Base-by-base conservation (phyloP, 2,888 invertebrate species). In the Homarus gammarus region DNA sequence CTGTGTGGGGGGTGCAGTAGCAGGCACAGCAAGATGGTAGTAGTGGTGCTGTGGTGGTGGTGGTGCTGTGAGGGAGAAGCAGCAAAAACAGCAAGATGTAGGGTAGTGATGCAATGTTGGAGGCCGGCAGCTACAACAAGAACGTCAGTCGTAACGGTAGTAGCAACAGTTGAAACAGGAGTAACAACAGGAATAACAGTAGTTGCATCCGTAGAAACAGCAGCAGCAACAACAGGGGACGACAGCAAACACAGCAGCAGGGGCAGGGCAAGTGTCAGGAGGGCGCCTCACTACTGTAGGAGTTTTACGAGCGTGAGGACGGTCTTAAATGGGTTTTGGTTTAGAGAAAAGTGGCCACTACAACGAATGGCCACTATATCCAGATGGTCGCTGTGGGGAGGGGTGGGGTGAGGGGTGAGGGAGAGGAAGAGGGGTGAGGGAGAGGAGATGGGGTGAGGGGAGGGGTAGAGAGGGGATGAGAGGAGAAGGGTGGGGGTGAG, bases 271-370 rank as follows among this genome's bases (percentile, higher is more conserved):
- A 18, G 56, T 10, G 70, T 31, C 10, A 36, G 15, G 70, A 36
- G 70, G 15, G 2, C 27, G 31, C 70, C 31, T 15, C 31, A 36
- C 8, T 31, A 31, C 8, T 27, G 72, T 22, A 10, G 31, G 72
- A 38, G 36, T 72, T 72, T 72, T 72, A 72, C 38, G 5, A 8
- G 36, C 33, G 33, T 15, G 72, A 22, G 72, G 72, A 72, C 36
- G 72, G 72, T 38, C 38, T 33, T 72, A 33, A 72, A 72, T 72
- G 72, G 36, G 72, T 72, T 72, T 72, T 72, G 72, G 72, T 72
- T 72, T 72, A 72, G 36, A 72, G 72, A 72, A 72, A 72, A 72
- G 72, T 72, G 72, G 72, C 38, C 70, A 70, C 72, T 72, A 72
- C 15, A 72, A 18, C 36, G 72, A 72, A 33, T 27, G 22, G 72